Evolutionary conservation across 2,113 vertebrate species (phyloP).

Genomic region (Xyrauchen texanus): DNA sequence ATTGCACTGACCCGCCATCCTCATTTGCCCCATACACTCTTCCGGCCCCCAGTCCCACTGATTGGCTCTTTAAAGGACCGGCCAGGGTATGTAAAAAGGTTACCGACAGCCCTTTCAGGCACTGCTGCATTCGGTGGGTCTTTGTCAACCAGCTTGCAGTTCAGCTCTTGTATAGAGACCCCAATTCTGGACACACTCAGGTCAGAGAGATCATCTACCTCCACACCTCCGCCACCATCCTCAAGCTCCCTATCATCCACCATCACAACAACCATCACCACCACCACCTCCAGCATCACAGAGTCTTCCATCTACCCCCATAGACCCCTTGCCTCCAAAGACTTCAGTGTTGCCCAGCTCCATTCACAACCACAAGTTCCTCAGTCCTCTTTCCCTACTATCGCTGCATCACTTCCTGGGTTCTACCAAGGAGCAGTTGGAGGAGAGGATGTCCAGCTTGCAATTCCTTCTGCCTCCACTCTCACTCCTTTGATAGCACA

Average conservation of each 20-base stretch:
- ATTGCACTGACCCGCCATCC: conserved; percentile 92
- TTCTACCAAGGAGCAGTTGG: conserved; percentile 67
- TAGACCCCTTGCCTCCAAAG: conserved; percentile 66
- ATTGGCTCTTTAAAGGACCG: conserved; percentile 76
- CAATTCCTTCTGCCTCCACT: conserved; percentile 64
- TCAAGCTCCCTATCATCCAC: conserved; percentile 74
- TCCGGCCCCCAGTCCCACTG: conserved; percentile 78
- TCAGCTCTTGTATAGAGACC: conserved; percentile 67
- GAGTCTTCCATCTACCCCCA: conserved; percentile 61
- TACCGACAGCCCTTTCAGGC: conserved; percentile 67
- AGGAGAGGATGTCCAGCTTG: conserved; percentile 60
- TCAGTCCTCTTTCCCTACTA: conserved; percentile 58
- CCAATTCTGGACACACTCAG: conserved; percentile 65
- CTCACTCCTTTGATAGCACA: conserved; percentile 75
- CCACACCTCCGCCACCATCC: conserved; percentile 72
- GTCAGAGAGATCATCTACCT: conserved; percentile 58
- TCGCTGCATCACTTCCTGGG: conserved; percentile 56
- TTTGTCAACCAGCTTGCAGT: conserved; percentile 62
- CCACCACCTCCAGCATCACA: conserved; percentile 61
- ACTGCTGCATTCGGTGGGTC: conserved; percentile 40
- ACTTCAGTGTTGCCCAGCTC: conserved; percentile 66
- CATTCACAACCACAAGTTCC: conserved; percentile 66
- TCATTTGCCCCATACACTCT: conserved; percentile 84
- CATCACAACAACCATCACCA: conserved; percentile 67
- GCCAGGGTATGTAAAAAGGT: conserved; percentile 70